phyloP scores from a whole-genome alignment of 2,888 invertebrate genomes.

The Deilephila porcellus region DNA sequence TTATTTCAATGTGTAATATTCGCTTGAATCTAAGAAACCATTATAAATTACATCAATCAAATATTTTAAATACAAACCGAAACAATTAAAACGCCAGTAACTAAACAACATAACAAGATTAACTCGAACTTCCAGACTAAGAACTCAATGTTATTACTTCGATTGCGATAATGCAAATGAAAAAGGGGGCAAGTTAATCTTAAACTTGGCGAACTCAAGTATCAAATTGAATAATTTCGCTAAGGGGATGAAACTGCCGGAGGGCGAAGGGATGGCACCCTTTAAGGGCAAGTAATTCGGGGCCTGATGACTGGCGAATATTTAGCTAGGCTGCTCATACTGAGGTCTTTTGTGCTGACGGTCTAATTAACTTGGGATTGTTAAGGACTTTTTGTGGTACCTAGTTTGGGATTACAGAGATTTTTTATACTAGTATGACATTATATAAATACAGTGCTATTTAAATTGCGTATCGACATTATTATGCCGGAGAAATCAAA shows the following conservation, averaged over 20 bases:
- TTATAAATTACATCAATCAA: too few species aligned
- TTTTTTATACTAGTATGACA: too few species aligned
- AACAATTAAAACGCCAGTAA: neutral
- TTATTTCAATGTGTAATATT: too few species aligned
- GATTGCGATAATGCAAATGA: conserved; percentile 62
- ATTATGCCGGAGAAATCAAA: too few species aligned
- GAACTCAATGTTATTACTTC: conserved; percentile 52
- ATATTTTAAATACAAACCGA: too few species aligned
- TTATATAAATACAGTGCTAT: too few species aligned
- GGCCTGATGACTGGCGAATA: conserved; percentile 43
- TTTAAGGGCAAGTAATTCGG: conserved; percentile 59
- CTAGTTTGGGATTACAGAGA: too few species aligned
- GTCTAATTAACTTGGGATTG: neutral
- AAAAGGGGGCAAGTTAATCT: conserved; percentile 67
- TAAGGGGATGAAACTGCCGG: conserved; percentile 62
- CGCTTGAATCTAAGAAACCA: too few species aligned
- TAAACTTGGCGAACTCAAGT: conserved; percentile 62
- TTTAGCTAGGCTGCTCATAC: conserved; percentile 37
- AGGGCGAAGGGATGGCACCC: conserved; percentile 50
- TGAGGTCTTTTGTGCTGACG: conserved; percentile 35
- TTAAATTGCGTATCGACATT: too few species aligned
- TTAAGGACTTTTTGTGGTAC: neutral
- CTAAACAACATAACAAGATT: neutral
- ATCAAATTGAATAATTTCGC: conserved; percentile 77
- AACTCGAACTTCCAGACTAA: neutral